Evolutionary conservation across 2,797 vertebrate species (phyloP).

Genomic region (Macropodus opercularis): DNA sequence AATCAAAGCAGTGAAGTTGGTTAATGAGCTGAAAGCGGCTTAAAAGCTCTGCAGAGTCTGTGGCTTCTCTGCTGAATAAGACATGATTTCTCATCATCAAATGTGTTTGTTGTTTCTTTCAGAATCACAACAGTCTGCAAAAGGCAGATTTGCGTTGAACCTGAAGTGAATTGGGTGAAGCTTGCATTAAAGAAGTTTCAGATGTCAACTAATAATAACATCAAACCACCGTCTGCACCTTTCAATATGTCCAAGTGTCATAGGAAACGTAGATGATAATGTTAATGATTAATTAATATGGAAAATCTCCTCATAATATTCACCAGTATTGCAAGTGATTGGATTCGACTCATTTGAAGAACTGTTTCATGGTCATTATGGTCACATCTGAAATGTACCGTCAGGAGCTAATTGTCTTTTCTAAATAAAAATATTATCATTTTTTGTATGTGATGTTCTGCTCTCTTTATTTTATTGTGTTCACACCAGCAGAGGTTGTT

Average conservation of each 20-base stretch:
- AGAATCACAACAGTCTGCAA: background rate
- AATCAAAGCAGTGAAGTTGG: too few species aligned
- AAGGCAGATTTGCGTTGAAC: background rate
- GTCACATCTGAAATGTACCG: background rate
- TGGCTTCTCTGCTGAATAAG: too few species aligned
- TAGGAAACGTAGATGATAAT: background rate
- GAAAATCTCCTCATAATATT: too few species aligned
- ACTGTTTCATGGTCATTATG: too few species aligned
- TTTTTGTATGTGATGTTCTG: background rate
- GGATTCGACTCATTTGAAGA: too few species aligned
- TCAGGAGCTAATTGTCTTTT: background rate
- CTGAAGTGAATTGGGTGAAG: background rate
- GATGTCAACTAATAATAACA: rapidly evolving
- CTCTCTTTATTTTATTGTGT: constrained; percentile 1
- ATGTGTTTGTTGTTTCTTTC: background rate
- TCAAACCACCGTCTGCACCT: too few species aligned
- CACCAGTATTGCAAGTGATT: too few species aligned
- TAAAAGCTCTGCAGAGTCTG: too few species aligned
- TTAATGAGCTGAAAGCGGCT: too few species aligned
- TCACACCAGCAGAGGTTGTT: background rate
- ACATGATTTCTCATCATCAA: too few species aligned
- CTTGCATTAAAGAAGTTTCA: rapidly evolving
- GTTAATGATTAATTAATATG: too few species aligned
- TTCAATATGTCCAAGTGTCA: rapidly evolving
- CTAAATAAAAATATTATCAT: constrained; percentile 32